Conservation (phyloP, 2,113 vertebrate genomes). For the Euleptes europaea region DNA sequence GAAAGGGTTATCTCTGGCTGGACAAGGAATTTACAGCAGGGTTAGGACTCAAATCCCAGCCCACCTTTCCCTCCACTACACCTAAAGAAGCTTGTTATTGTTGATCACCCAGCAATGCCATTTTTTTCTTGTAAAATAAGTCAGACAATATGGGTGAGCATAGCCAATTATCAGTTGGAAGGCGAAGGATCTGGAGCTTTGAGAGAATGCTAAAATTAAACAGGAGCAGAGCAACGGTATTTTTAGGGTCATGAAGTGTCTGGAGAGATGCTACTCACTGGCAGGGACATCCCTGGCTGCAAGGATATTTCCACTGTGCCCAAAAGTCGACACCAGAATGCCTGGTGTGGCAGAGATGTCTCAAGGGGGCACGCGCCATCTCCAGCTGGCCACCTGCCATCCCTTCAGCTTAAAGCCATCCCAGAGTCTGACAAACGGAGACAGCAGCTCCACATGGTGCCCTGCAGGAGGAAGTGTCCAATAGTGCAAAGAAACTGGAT, state of each 20-base stretch:
- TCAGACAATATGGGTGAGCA: too few relatives aligned
- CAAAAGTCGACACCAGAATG: background rate
- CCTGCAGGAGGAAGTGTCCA: background rate
- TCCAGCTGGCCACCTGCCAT: background rate
- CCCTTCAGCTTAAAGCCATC: background rate
- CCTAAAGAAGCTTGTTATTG: too few relatives aligned
- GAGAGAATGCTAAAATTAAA: background rate
- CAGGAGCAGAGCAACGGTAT: background rate
- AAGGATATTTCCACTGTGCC: background rate
- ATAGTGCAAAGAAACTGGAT: background rate
- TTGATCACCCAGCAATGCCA: too few relatives aligned
- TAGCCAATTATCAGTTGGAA: background rate
- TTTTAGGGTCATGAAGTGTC: background rate
- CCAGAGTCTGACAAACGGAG: background rate
- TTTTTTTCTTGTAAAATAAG: background rate
- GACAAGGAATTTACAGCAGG: background rate
- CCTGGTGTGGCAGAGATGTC: background rate
- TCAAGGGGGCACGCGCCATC: background rate
- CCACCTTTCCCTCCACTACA: background rate
- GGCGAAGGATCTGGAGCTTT: background rate
- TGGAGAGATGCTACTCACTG: background rate
- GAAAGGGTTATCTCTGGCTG: background rate
- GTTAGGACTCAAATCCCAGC: background rate
- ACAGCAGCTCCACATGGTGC: background rate
- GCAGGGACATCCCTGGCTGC: background rate